Evolutionary conservation across 2,888 invertebrate genomes (phyloP).

Genomic region (Microctonus brassicae): DNA sequence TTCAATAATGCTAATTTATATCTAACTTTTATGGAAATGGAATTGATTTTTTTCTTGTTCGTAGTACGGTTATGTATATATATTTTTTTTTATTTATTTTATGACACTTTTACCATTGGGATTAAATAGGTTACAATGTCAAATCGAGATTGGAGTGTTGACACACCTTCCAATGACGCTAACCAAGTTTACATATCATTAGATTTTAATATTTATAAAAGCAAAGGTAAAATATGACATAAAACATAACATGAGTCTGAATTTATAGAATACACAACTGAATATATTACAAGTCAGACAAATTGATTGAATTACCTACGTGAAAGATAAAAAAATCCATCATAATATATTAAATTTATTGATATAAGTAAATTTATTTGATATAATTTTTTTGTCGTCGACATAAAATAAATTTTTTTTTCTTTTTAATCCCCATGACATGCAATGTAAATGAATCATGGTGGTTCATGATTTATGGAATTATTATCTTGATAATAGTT

Average conservation of each 20-base stretch:
- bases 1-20: too few species aligned
- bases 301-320: background rate
- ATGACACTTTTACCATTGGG: background rate
- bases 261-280: too few species aligned
- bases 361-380: too few species aligned
- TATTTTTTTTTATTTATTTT: background rate
- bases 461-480: constrained; percentile 8
- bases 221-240: too few species aligned
- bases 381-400: background rate
- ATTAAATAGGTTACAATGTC: background rate
- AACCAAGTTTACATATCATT: too few species aligned
- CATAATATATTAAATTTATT: background rate
- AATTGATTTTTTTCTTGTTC: too few species aligned
- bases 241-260: too few species aligned
- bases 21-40: too few species aligned
- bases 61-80: too few species aligned
- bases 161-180: too few species aligned
- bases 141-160: background rate
- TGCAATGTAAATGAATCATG: background rate
- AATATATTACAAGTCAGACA: too few species aligned
- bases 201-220: too few species aligned
- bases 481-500: background rate
- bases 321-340: background rate
- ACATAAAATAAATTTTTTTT: background rate
- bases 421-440: background rate